A percentile compares a stretch with the other conserved stretches of the same genome.
Conservation (phyloP, 2,113 vertebrate species). For the Cyphomyrus discorhynchus region DNA sequence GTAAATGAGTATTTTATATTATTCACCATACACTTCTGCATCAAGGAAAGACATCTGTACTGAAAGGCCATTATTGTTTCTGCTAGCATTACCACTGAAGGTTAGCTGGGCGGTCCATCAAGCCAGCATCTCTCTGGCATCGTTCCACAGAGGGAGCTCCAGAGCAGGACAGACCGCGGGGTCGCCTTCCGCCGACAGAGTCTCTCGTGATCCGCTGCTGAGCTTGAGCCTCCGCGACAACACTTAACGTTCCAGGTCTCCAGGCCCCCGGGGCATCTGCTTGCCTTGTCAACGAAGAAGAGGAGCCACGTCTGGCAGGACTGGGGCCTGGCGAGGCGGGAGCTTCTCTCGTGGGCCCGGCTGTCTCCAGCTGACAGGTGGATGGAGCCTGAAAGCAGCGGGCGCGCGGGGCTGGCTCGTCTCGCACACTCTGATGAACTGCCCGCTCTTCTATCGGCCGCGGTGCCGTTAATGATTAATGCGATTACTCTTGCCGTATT, state of each 20-base stretch:
- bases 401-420: not conserved
- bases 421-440: slow-evolving; percentile 10
- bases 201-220: slow-evolving; percentile 45
- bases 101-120: not conserved
- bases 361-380: slow-evolving; percentile 15
- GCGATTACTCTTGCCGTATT: not conserved
- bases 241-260: slow-evolving; percentile 54
- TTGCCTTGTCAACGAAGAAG: slow-evolving; percentile 32
- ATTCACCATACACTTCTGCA: not conserved
- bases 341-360: not conserved
- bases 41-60: slow-evolving; percentile 18
- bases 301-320: slow-evolving; percentile 34
- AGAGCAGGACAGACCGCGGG: slow-evolving; percentile 3
- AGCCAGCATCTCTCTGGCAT: not conserved
- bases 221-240: slow-evolving; percentile 34
- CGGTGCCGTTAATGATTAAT: not conserved
- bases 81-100: not conserved
- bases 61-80: not conserved
- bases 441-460: not conserved
- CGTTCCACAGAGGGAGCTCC: not conserved
- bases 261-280: slow-evolving; percentile 46
- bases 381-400: not conserved
- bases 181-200: slow-evolving; percentile 44
- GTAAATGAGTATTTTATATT: not conserved
- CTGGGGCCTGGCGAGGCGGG: slow-evolving; percentile 18